phyloP scores from a whole-genome alignment of 2,113 vertebrate genomes.

The Ageneiosus marmoratus region DNA sequence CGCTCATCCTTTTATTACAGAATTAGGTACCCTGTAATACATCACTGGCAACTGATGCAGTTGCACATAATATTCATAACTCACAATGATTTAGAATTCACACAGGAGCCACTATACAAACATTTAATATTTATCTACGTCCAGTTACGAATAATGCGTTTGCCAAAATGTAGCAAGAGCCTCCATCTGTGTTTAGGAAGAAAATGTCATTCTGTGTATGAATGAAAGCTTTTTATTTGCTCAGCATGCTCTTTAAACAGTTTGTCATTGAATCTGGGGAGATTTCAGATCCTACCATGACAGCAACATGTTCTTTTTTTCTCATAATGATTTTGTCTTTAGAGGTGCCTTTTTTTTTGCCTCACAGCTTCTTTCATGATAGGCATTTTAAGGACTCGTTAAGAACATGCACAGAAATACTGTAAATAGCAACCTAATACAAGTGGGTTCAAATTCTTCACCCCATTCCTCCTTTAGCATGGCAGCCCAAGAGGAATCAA shows the following conservation, averaged over 20 bases:
- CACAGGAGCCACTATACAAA: constrained; percentile 25
- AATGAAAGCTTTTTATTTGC: constrained; percentile 29
- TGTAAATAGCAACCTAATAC: constrained; percentile 15
- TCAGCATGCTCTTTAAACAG: constrained; percentile 38
- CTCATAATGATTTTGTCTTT: constrained; percentile 11
- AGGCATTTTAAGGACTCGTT: constrained; percentile 9
- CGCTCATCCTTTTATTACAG: constrained; percentile 37
- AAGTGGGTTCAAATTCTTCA: constrained; percentile 6
- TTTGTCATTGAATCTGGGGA: constrained; percentile 25
- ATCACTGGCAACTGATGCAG: constrained; percentile 9
- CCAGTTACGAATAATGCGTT: constrained; percentile 12
- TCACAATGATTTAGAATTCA: constrained; percentile 32
- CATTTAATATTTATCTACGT: constrained; percentile 36
- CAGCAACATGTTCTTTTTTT: constrained; percentile 9
- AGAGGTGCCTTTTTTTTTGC: neutral
- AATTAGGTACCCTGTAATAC: constrained; percentile 24
- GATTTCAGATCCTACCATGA: constrained; percentile 14
- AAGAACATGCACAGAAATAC: neutral
- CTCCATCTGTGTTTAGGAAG: constrained; percentile 24
- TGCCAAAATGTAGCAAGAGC: constrained; percentile 23
- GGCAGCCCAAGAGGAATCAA: neutral
- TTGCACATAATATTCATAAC: constrained; percentile 28
- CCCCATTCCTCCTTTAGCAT: neutral
- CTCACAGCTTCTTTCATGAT: constrained; percentile 2
- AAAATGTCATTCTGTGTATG: constrained; percentile 25